Conservation (phyloP, 2,888 invertebrate species). For the Luperina testacea region DNA sequence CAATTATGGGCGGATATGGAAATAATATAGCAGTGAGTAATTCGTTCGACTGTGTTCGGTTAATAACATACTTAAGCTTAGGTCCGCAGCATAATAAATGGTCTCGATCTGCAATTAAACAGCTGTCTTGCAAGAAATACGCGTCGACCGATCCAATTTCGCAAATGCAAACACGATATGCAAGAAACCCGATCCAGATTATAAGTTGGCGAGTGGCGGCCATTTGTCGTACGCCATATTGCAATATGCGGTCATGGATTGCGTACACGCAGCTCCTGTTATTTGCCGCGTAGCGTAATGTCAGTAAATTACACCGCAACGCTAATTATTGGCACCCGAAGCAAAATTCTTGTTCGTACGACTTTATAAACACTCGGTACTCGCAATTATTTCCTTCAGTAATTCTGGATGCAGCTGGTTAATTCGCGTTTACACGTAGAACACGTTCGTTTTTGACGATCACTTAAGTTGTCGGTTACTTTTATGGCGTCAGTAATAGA, state of each 20-base stretch:
- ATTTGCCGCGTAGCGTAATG: slow-evolving; percentile 84
- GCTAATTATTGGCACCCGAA: slow-evolving; percentile 79
- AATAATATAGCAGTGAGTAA: slow-evolving; percentile 55
- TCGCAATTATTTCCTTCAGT: slow-evolving; percentile 63
- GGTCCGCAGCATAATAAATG: slow-evolving; percentile 67
- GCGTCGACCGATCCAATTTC: slow-evolving; percentile 74
- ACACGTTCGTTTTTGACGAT: slow-evolving; percentile 32
- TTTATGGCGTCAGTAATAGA: slow-evolving; percentile 55
- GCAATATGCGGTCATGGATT: slow-evolving; percentile 76
- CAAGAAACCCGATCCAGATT: slow-evolving; percentile 83
- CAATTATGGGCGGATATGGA: slow-evolving; percentile 58
- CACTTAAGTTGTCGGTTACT: slow-evolving; percentile 57
- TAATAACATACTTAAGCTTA: slow-evolving; percentile 67
- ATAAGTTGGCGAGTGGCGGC: slow-evolving; percentile 78
- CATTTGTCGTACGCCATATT: slow-evolving; percentile 84
- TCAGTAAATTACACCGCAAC: slow-evolving; percentile 84
- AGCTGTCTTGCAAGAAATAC: slow-evolving; percentile 73
- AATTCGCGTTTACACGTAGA: slow-evolving; percentile 37
- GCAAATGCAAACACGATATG: slow-evolving; percentile 81
- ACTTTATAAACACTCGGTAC: slow-evolving; percentile 68
- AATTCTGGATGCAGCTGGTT: slow-evolving; percentile 64
- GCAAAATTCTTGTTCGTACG: slow-evolving; percentile 67
- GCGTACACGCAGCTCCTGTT: slow-evolving; percentile 84
- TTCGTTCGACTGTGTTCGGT: slow-evolving; percentile 47
- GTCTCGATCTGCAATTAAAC: slow-evolving; percentile 71